These are phyloP conservation scores for Vannuccia rotundouncinata DNA, from an alignment of 2,888 invertebrate species.

Conservation along the genomic window DNA sequence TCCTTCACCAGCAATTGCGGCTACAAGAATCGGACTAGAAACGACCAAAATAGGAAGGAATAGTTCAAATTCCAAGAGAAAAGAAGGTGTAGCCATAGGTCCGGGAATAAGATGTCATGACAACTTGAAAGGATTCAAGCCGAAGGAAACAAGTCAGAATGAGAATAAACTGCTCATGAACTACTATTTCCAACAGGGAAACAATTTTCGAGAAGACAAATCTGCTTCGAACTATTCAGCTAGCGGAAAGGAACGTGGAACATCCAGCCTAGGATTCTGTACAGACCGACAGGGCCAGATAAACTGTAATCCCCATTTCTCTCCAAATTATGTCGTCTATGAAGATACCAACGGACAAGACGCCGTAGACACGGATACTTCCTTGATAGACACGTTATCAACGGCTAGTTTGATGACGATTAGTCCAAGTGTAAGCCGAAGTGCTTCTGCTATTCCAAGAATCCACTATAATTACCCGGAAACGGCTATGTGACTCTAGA, in stretches of 20 bases:
- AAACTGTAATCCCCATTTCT: background rate
- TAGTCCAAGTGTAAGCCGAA: background rate
- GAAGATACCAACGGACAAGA: background rate
- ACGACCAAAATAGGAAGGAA: too few relatives aligned
- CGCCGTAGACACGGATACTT: background rate
- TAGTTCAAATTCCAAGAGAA: background rate
- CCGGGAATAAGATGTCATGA: background rate
- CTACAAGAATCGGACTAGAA: too few relatives aligned
- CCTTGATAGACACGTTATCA: too few relatives aligned
- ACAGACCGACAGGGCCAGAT: background rate
- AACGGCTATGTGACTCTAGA: too few relatives aligned
- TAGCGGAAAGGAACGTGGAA: background rate
- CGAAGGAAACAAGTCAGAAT: background rate
- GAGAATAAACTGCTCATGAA: background rate
- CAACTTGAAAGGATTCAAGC: background rate
- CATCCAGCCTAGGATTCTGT: background rate
- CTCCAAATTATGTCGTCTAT: background rate
- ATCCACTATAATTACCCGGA: too few relatives aligned
- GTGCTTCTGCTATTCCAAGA: background rate
- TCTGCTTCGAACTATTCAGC: background rate
- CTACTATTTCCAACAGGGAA: background rate
- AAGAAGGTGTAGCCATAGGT: background rate
- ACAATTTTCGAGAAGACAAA: background rate
- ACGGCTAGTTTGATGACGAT: background rate
- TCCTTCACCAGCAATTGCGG: too few relatives aligned